These are phyloP conservation scores for Epinephelus fuscoguttatus DNA, from an alignment of 2,113 vertebrate genomes.

Conservation along the genomic window DNA sequence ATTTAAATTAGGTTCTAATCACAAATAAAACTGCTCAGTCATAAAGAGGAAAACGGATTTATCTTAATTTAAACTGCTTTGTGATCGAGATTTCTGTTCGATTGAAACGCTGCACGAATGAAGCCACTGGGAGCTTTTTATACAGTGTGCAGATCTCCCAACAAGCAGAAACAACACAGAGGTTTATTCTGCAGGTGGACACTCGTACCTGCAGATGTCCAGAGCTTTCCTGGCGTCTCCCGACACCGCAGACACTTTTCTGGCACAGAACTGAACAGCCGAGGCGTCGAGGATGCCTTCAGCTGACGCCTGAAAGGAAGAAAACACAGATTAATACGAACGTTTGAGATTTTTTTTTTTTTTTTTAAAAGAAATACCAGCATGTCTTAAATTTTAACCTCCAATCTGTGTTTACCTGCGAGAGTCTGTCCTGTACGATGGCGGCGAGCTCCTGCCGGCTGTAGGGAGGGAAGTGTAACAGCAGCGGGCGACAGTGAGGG, in stretches of 20 bases:
- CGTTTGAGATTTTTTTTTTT: too few species aligned
- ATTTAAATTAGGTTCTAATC: background rate
- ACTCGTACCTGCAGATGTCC: slow-evolving; percentile 92
- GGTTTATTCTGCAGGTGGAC: background rate
- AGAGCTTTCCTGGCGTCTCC: slow-evolving; percentile 95
- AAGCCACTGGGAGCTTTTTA: too few species aligned
- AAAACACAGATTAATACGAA: background rate
- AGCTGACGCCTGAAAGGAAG: slow-evolving; percentile 81
- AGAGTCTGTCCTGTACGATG: slow-evolving; percentile 92
- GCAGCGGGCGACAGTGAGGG: slow-evolving; percentile 85
- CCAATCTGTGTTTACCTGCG: slow-evolving; percentile 79
- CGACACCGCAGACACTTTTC: slow-evolving; percentile 94
- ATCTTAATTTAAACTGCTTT: background rate
- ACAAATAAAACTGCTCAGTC: background rate
- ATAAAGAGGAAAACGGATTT: background rate
- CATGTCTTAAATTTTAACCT: too few species aligned
- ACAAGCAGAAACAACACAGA: background rate
- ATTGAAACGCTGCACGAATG: too few species aligned
- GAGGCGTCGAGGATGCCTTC: slow-evolving; percentile 87
- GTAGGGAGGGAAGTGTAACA: slow-evolving; percentile 93
- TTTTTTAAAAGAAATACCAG: too few species aligned
- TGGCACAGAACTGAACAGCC: slow-evolving; percentile 95
- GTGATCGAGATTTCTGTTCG: too few species aligned
- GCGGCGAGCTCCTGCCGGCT: slow-evolving; percentile 88
- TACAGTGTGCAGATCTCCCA: too few species aligned